Conservation (phyloP, 2,113 vertebrate species). For the Lampris megalopsis region DNA sequence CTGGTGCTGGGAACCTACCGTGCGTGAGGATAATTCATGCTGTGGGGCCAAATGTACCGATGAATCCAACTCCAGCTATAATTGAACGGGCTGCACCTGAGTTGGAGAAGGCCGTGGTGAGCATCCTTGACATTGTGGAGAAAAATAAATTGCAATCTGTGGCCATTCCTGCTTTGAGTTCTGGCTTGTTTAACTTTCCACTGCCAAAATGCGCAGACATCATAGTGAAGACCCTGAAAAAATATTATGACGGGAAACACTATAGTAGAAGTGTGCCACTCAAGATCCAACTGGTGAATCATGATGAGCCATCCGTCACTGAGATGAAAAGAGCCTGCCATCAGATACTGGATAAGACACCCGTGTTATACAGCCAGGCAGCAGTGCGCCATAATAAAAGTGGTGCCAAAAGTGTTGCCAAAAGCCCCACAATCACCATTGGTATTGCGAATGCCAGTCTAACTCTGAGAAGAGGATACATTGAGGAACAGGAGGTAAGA, state of each 20-base stretch:
- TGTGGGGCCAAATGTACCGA: slow-evolving; percentile 81
- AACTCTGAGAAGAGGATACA: slow-evolving; percentile 55
- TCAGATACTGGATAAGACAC: not conserved
- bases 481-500: slow-evolving; percentile 83
- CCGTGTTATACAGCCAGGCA: slow-evolving; percentile 25
- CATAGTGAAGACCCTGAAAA: slow-evolving; percentile 80
- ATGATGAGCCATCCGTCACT: slow-evolving; percentile 80
- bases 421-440: not conserved
- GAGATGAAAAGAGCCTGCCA: slow-evolving; percentile 83
- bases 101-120: slow-evolving; percentile 54
- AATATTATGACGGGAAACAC: not conserved
- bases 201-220: slow-evolving; percentile 75
- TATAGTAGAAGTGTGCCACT: accelerated
- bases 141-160: slow-evolving; percentile 37
- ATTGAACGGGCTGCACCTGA: accelerated
- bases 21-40: slow-evolving; percentile 87
- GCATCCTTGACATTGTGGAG: slow-evolving; percentile 64
- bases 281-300: slow-evolving; percentile 88
- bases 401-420: too few relatives aligned
- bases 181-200: slow-evolving; percentile 88
- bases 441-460: slow-evolving; percentile 52
- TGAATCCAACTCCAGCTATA: accelerated
- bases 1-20: slow-evolving; percentile 77
- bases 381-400: not conserved
- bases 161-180: slow-evolving; percentile 93